Evolutionary conservation across 2,113 vertebrate species (phyloP), one percentile per base, ranked within the genome.

Genomic region (Chionodraco myersi): DNA sequence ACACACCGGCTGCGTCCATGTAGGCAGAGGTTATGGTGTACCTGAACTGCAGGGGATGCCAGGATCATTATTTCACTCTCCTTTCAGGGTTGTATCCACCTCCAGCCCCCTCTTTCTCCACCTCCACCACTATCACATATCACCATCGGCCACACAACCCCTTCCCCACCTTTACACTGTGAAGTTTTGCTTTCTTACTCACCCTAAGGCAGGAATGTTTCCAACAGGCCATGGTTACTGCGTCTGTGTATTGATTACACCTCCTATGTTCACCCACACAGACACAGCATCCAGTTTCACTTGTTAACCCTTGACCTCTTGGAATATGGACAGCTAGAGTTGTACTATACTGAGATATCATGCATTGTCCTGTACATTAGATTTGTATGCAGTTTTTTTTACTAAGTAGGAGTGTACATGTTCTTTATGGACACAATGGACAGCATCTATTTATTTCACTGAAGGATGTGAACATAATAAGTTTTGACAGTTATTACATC

Each of bases 41-140:
- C 88, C 89, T 88, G 86, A 88, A 89, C 88, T 88, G 64, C 84
- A 75, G 86, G 82, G 30, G 89, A 91, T 87, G 88, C 86, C 71
- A 69, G 73, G 79, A 90, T 92, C 88, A 91, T 94, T 92, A 93
- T 86, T 91, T 92, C 77, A 77, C 87, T 89, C 89, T 88, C 72
- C 84, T 92, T 89, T 75, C 88, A 86, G 87, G 80, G 79, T 70
- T 86, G 76, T 47, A 83, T 83, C 88, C 81, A 89, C 80, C 85
- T 89, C 78, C 76, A 75, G 73, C 80, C 72, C 47, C 18, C 61
- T 80, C 80, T 82, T 76, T 85, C 69, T 76, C 68, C 86, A 82
- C 65, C 73, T 85, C 49, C 76, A 76, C 54, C 59, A 60, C 68
- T 48, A 79, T 85, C 83, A 79, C 83, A 73, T 77, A 90, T 79